Conservation (phyloP, 2,888 invertebrate genomes). For the Lepeophtheirus nordmannii region DNA sequence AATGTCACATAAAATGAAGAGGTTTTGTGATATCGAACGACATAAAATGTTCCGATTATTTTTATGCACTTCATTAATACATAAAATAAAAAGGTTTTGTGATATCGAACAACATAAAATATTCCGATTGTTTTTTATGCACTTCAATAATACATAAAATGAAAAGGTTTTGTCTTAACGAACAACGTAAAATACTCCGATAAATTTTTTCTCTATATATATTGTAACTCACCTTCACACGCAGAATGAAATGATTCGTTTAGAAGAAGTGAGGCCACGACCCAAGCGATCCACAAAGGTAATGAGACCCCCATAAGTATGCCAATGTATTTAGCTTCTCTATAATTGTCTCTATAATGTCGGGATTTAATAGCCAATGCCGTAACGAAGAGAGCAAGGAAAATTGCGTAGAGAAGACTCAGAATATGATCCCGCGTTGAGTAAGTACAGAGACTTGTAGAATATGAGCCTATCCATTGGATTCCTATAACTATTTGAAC, state of each 20-base stretch:
- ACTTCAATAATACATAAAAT: too few relatives aligned
- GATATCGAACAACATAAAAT: too few relatives aligned
- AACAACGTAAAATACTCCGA: too few relatives aligned
- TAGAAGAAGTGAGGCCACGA: slow-evolving; percentile 49
- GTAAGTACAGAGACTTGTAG: slow-evolving; percentile 33
- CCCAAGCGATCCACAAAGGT: slow-evolving; percentile 71
- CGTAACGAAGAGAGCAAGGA: slow-evolving; percentile 66
- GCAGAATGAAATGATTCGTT: slow-evolving; percentile 31
- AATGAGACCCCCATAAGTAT: slow-evolving; percentile 69
- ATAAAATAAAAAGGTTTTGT: too few relatives aligned
- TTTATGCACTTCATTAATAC: too few relatives aligned
- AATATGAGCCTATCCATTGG: slow-evolving; percentile 32
- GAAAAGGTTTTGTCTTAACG: too few relatives aligned
- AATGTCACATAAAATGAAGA: too few relatives aligned
- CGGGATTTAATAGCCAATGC: slow-evolving; percentile 63
- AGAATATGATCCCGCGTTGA: slow-evolving; percentile 43
- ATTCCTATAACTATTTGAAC: slow-evolving; percentile 48
- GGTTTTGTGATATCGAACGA: too few relatives aligned
- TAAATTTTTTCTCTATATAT: too few relatives aligned
- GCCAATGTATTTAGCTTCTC: slow-evolving; percentile 81
- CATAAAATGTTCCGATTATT: too few relatives aligned
- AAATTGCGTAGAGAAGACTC: slow-evolving; percentile 64
- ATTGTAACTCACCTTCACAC: slow-evolving; percentile 31
- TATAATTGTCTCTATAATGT: slow-evolving; percentile 77
- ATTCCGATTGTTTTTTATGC: too few relatives aligned